Evolutionary conservation across 2,888 invertebrate species (phyloP), one percentile per base, ranked within the genome.

Genomic region (Melipona beecheii): DNA sequence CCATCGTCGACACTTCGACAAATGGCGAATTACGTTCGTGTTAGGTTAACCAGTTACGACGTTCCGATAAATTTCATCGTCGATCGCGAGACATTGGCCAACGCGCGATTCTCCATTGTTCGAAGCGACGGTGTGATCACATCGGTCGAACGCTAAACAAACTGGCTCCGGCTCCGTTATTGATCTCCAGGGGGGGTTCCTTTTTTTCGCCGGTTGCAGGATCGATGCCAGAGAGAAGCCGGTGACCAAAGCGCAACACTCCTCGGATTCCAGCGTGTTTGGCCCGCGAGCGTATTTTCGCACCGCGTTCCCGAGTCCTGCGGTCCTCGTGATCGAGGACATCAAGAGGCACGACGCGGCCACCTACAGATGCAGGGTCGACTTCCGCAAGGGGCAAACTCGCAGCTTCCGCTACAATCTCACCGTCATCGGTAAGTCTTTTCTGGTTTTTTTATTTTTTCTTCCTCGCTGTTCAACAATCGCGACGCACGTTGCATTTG

Each of bases 301-400:
- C 13, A 93, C 97, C 78, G 97, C 97, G 6, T 95, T 97, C 80
- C 97, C 97, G 76, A 96, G 97, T 89, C 97, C 98, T 87, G 98
- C 98, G 84, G 96, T 97, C 87, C 96, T 98, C 92, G 97, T 97
- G 60, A 96, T 98, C 82, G 97, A 97, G 92, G 97, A 98, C 95
- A 97, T 98, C 92, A 97, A 97, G 95, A 96, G 98, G 69, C 97
- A 97, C 93, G 98, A 98, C 95, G 98, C 98, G 94, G 98, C 98
- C 92, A 96, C 97, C 90, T 98, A 98, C 95, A 96, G 98, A 86
- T 98, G 98, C 95, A 95, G 98, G 86, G 97, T 98, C 89, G 98
- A 98, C 96, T 98, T 98, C 95, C 96, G 97, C 87, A 97, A 98
- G 94, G 97, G 98, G 87, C 98, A 98, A 95, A 98, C 98, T 84